Conservation (phyloP, 2,797 vertebrate genomes). For the Mormyrus hasselquistii region DNA sequence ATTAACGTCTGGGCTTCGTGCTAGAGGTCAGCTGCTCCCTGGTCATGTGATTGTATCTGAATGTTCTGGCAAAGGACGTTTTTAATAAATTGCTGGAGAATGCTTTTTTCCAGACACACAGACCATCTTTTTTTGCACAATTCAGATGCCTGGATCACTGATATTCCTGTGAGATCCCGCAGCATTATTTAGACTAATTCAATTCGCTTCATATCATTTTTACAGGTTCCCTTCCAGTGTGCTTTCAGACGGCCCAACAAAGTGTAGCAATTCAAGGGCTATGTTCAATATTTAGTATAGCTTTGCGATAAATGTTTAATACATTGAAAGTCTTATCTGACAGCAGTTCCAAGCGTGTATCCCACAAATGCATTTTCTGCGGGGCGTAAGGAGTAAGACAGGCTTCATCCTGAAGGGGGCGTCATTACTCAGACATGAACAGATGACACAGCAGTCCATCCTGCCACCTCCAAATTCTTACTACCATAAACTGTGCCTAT, state of each 20-base stretch:
- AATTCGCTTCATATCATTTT: neutral
- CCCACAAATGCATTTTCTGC: neutral
- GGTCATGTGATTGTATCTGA: neutral
- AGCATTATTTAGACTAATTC: neutral
- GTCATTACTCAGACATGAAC: neutral
- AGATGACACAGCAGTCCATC: neutral
- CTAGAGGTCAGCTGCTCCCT: neutral
- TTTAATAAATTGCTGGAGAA: neutral
- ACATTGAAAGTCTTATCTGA: neutral
- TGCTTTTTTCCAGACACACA: neutral
- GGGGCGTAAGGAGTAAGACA: neutral
- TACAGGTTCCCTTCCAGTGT: neutral
- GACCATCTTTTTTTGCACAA: neutral
- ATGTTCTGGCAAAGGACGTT: neutral
- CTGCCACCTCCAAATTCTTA: neutral
- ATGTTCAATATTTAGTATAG: neutral
- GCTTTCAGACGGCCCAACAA: neutral
- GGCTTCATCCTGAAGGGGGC: neutral
- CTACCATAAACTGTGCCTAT: neutral
- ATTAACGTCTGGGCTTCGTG: neutral
- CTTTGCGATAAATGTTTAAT: neutral
- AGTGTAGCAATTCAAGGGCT: neutral
- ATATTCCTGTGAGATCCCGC: neutral
- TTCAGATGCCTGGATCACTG: neutral
- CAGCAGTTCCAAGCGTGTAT: neutral